Evolutionary conservation across 2,113 vertebrate species (phyloP).

Genomic region (Amphiprion percula): DNA sequence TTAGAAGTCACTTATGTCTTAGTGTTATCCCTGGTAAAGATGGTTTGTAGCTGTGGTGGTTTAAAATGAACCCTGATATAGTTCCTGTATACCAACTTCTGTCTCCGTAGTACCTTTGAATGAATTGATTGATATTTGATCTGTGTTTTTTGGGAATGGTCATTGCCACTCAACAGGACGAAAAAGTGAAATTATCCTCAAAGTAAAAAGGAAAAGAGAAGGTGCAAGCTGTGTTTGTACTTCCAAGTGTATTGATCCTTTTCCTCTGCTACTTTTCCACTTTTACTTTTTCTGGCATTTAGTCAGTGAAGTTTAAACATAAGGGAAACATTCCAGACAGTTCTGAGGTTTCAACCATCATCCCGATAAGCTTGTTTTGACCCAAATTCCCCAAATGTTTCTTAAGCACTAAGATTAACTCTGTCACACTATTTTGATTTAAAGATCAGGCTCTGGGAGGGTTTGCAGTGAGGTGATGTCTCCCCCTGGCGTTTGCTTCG

Average conservation of each 20-base stretch:
- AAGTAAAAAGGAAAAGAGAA: neutral
- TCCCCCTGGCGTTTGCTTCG: conserved; percentile 79
- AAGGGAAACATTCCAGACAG: conserved; percentile 60
- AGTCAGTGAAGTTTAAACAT: conserved; percentile 9
- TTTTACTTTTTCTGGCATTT: conserved; percentile 12
- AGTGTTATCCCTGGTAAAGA: conserved; percentile 45
- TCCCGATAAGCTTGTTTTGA: conserved; percentile 23
- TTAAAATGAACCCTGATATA: conserved; percentile 56
- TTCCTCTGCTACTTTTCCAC: conserved; percentile 9
- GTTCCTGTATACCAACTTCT: conserved; percentile 50
- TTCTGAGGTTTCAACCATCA: conserved; percentile 47
- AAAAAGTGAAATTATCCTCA: conserved; percentile 6
- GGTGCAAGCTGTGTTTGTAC: conserved; percentile 48
- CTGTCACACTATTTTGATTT: conserved; percentile 42
- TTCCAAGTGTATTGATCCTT: conserved; percentile 6
- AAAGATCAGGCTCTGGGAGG: conserved; percentile 39
- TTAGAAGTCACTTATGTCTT: conserved; percentile 54
- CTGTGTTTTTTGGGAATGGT: conserved; percentile 26
- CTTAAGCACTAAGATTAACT: conserved; percentile 51
- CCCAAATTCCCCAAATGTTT: conserved; percentile 25
- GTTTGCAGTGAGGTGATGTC: conserved; percentile 66
- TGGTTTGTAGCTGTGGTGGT: conserved; percentile 70
- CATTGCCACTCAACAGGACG: conserved; percentile 1
- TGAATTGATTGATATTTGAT: conserved; percentile 57
- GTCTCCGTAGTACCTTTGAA: conserved; percentile 49